Base-by-base conservation (phyloP, 2,888 invertebrate species). In the Teleogryllus oceanicus region DNA sequence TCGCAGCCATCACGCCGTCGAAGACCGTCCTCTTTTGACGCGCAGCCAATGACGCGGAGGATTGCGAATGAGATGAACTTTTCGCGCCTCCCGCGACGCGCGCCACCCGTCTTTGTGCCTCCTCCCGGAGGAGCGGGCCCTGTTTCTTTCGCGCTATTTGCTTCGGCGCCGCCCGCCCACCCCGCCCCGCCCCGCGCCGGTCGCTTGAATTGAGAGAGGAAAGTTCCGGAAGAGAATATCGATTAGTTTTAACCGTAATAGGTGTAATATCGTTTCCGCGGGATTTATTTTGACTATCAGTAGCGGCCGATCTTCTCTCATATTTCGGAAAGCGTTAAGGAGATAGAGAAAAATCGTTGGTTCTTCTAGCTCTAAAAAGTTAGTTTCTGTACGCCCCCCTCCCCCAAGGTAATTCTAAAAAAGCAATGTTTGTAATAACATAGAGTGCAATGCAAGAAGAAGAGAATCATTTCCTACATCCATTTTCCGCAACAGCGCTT, bases 211-310 rank as follows among this genome's bases (percentile, higher is more conserved):
- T n/a, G 62, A 62, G 62, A 62, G n/a, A 62, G 62, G 62, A 62
- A n/a, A 62, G 62, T 62, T n/a, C 62, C 13, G n/a, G 62, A 62
- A 62, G n/a, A n/a, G 16, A n/a, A 62, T 62, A 18, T 62, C 13
- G 62, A 62, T 62, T 62, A 62, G 62, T 62, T 62, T 62, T 62
- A 62, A 62, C n/a, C 62, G n/a, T n/a, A 18, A n/a, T 62, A 62
- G n/a, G 62, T 13, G 37, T 37, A 37, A 37, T 37, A 37, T 37
- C 37, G 37, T 37, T 37, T 37, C 37, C 1, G 37, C 37, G 37
- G 37, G 37, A 37, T 37, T 37, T 37, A 37, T 37, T 8, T 37
- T 37, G 37, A 37, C n/a, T 62, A 62, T 62, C 62, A 62, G 62
- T 1, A 16, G 16, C 16, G 37, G 8, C 5, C 37, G 37, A 37